phyloP scores from a whole-genome alignment of 1,140 invertebrate genomes.

The Thaumatotibia leucotreta region DNA sequence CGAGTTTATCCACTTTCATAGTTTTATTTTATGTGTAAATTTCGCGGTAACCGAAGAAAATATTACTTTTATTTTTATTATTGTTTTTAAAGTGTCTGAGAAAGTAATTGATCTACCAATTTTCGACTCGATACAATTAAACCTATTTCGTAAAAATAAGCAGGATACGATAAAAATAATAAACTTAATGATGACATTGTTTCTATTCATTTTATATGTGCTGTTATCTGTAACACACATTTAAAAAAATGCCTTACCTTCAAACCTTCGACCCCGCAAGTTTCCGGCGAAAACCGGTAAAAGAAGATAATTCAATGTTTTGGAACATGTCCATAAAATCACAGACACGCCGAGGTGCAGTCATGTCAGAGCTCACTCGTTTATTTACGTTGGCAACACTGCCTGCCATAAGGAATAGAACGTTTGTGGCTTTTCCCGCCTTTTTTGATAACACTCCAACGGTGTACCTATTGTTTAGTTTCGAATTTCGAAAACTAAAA shows the following conservation, averaged over 20 bases:
- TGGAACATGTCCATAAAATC: constrained; percentile 8
- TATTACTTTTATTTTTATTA: too few species aligned
- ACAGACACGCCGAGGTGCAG: not conserved
- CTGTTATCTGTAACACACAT: too few species aligned
- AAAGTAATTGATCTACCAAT: too few species aligned
- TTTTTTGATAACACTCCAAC: not conserved
- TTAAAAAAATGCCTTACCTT: not conserved
- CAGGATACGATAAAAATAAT: too few species aligned
- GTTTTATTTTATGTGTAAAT: too few species aligned
- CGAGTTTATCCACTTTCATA: too few species aligned
- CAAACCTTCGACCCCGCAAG: not conserved
- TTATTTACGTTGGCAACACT: constrained; percentile 2
- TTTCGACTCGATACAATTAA: too few species aligned
- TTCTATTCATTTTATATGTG: too few species aligned
- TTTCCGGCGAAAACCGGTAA: not conserved
- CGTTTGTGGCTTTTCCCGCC: not conserved
- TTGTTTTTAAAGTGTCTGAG: too few species aligned
- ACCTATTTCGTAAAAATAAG: too few species aligned
- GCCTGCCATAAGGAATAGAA: not conserved
- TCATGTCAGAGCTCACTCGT: not conserved
- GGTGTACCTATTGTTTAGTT: not conserved
- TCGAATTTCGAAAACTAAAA: not conserved
- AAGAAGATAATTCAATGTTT: constrained; percentile 2
- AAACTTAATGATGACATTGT: too few species aligned
- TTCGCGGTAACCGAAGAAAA: too few species aligned